Conservation (phyloP, 2,113 vertebrate species). For the Lathamus discolor region DNA sequence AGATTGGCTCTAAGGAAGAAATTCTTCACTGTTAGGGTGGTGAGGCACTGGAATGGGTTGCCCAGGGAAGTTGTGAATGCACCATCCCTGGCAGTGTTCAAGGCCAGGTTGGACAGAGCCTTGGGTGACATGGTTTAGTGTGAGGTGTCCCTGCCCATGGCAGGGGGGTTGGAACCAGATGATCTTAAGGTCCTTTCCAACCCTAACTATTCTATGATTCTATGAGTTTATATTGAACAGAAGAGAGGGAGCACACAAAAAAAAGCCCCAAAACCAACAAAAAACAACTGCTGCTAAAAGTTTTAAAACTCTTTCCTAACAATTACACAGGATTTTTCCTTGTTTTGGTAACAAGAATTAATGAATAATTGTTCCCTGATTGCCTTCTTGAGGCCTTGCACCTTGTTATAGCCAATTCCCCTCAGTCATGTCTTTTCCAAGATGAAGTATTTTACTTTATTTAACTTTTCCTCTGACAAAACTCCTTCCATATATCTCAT, state of each 20-base stretch:
- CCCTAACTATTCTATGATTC: background rate
- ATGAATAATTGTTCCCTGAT: background rate
- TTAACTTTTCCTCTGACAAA: background rate
- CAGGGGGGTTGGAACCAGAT: background rate
- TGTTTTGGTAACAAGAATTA: background rate
- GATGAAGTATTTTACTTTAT: background rate
- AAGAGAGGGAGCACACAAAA: background rate
- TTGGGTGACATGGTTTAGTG: no score
- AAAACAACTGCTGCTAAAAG: background rate
- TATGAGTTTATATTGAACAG: background rate
- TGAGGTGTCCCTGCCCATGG: no score
- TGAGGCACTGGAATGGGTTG: no score
- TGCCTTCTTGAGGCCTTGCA: background rate
- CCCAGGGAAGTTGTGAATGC: no score
- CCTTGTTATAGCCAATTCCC: background rate
- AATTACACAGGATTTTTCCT: background rate
- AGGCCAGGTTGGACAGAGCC: no score
- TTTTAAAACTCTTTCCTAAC: background rate
- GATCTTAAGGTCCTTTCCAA: background rate
- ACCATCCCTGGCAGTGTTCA: no score
- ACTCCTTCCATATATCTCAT: background rate
- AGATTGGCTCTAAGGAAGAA: no score
- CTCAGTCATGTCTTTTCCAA: background rate
- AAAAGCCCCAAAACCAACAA: background rate
- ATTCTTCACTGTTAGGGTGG: no score